These are phyloP conservation scores for Apamea crenata DNA, from an alignment of 2,888 invertebrate species.

Conservation along the genomic window DNA sequence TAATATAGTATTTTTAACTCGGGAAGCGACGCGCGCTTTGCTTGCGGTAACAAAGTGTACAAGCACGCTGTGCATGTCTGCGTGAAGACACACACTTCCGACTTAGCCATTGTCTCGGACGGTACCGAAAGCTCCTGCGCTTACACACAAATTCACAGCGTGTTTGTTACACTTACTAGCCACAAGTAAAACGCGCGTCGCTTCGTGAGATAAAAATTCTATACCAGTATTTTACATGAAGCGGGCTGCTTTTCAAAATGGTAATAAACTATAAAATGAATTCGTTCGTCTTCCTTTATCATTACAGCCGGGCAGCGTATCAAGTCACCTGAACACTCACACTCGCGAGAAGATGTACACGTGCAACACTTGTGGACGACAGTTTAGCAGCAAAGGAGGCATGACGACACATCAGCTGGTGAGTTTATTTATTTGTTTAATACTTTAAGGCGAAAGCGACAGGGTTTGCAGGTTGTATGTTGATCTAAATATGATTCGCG, in stretches of 20 bases:
- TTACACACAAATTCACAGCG: too few species aligned
- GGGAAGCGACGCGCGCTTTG: background rate
- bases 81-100: background rate
- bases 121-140: background rate
- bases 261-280: background rate
- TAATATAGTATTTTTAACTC: background rate
- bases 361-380: constrained; percentile 74
- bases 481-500: too few species aligned
- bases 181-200: background rate
- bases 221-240: background rate
- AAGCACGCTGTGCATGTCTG: background rate
- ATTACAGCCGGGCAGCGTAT: constrained; percentile 76
- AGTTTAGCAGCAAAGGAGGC: constrained; percentile 73
- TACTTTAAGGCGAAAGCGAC: background rate
- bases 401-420: constrained; percentile 76
- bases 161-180: background rate
- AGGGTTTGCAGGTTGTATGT: too few species aligned
- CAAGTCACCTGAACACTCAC: constrained; percentile 77
- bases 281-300: background rate
- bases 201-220: background rate
- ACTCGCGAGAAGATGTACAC: constrained; percentile 72
- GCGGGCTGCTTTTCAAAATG: background rate
- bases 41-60: background rate
- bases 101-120: background rate
- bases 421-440: constrained; percentile 26